These are phyloP conservation scores for Atta cephalotes DNA, from an alignment of 1,140 invertebrate species.

Conservation along the genomic window DNA sequence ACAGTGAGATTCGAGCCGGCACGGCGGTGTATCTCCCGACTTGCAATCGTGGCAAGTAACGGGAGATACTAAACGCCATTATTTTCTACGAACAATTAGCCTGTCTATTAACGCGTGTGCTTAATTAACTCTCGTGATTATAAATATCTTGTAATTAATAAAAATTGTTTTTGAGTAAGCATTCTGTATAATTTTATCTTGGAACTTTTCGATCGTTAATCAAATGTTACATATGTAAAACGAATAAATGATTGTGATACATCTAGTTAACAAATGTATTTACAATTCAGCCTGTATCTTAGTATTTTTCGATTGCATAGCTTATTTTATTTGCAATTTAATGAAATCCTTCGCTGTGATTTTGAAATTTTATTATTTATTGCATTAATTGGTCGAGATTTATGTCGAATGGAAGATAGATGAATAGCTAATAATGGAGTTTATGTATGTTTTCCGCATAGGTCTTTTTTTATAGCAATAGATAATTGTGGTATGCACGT, in stretches of 20 bases:
- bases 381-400: background rate
- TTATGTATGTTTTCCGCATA: background rate
- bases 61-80: background rate
- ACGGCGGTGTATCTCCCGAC: background rate
- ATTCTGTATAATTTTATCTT: background rate
- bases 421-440: background rate
- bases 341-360: background rate
- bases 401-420: background rate
- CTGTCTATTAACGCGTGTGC: background rate
- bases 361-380: background rate
- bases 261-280: background rate
- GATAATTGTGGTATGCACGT: background rate
- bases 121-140: background rate
- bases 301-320: background rate
- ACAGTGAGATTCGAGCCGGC: conserved; percentile 5
- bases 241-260: background rate
- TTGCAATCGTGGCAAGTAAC: background rate
- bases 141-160: background rate
- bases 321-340: background rate
- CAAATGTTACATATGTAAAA: background rate
- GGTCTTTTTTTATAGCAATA: background rate
- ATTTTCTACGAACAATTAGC: conserved; percentile 17
- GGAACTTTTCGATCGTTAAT: background rate
- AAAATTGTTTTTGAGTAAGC: background rate
- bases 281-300: background rate